phyloP scores from a whole-genome alignment of 1,140 invertebrate genomes.

The Mactra quadrangularis region DNA sequence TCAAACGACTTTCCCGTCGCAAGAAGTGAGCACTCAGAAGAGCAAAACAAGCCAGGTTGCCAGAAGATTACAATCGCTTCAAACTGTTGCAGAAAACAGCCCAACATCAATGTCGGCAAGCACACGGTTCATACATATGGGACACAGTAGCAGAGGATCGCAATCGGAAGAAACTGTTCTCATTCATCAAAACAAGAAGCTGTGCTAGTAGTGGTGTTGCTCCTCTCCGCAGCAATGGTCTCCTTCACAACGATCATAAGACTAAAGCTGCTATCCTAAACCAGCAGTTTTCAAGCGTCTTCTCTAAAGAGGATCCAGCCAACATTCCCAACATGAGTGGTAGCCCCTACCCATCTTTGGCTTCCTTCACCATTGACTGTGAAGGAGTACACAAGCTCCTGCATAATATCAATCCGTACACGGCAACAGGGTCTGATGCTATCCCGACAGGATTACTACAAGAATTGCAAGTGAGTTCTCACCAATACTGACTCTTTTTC shows the following conservation, averaged over 20 bases:
- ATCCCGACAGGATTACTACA: neutral
- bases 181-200: neutral
- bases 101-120: neutral
- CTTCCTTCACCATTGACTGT: neutral
- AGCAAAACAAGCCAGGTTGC: neutral
- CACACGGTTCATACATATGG: neutral
- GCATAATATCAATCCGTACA: slow-evolving; percentile 17
- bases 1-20: neutral
- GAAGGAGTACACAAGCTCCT: slow-evolving; percentile 24
- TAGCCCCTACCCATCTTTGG: slow-evolving; percentile 2
- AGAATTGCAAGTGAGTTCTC: slow-evolving; percentile 9
- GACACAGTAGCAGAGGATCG: neutral
- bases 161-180: neutral
- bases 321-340: neutral
- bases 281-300: neutral
- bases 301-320: neutral
- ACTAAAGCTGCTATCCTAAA: neutral
- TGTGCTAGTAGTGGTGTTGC: neutral
- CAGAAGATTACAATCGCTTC: neutral
- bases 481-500: neutral
- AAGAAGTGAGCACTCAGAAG: neutral
- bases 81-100: neutral
- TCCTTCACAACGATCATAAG: neutral
- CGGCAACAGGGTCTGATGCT: neutral
- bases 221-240: neutral